Conservation (phyloP, 1,140 invertebrate genomes). For the Achroia grisella region DNA sequence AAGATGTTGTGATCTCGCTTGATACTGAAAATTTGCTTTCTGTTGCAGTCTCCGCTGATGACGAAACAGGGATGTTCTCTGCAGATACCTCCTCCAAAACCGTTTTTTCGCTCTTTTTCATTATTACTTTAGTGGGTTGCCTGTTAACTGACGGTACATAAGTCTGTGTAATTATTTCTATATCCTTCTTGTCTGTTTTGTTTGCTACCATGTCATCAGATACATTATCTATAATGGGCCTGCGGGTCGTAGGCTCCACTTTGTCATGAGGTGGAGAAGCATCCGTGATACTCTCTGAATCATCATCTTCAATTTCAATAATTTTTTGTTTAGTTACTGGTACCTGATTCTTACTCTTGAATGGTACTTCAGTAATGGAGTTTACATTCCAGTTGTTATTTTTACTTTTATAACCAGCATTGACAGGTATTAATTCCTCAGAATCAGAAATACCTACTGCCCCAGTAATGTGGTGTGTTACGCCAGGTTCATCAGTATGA, state of each 20-base stretch:
- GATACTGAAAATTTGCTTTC: conserved; percentile 8
- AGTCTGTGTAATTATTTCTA: conserved; percentile 58
- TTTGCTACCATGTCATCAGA: conserved; percentile 37
- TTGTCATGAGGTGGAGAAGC: conserved; percentile 53
- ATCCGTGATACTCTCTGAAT: conserved; percentile 50
- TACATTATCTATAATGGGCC: conserved; percentile 59
- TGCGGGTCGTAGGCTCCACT: conserved; percentile 54
- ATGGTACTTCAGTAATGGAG: conserved; percentile 55
- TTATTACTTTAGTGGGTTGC: conserved; percentile 50
- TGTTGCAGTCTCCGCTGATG: conserved; percentile 13
- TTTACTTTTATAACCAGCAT: conserved; percentile 60
- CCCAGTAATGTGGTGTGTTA: conserved; percentile 14
- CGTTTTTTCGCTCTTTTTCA: conserved; percentile 41
- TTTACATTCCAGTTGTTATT: conserved; percentile 59
- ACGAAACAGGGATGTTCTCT: conserved; percentile 3
- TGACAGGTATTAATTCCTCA: conserved; percentile 59
- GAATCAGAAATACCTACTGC: conserved; percentile 47
- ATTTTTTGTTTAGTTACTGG: conserved; percentile 38
- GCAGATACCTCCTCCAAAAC: conserved; percentile 14
- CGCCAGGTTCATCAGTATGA: conserved; percentile 34
- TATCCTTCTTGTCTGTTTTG: conserved; percentile 49
- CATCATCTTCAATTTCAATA: conserved; percentile 59
- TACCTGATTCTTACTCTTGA: conserved; percentile 34
- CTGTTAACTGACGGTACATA: conserved; percentile 57
- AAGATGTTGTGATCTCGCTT: conserved; percentile 6